Base-by-base conservation (phyloP, 2,797 vertebrate species). In the Chromis chromis region DNA sequence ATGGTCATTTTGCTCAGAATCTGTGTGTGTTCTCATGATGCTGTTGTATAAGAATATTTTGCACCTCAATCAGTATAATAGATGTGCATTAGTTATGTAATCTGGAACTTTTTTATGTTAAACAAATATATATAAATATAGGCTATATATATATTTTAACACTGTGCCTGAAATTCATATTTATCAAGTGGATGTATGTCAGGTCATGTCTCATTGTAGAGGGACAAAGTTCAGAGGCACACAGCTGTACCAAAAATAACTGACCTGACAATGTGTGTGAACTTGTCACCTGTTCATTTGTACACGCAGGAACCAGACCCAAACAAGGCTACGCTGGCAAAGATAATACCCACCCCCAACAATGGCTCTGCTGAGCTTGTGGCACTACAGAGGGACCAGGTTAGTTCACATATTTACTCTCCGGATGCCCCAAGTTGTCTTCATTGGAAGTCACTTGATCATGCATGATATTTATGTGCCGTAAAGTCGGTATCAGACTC, bases 281-380 rank as follows among this genome's bases (percentile, higher is more conserved):
- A 76, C 75, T 62, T 79, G 73, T 86, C 79, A 82, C 72, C 57
- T 90, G 71, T 78, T 82, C n/a, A 39, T 76, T 56, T 79, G 13
- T 58, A 6, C 50, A 31, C 59, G 73, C 93, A 99, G 98, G 97
- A 98, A 19, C 94, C 95, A 0, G 93, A 96, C 64, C 93, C 96
- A 60, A 87, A 79, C 39, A 97, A 96, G 88, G 98, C 96, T 3
- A 96, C 94, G 0, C 86, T 98, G 55, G 97, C 96, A 40, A 99
- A 99, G 88, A 96, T 99, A 12, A 94, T 98, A 61, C 98, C 98
- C 0, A 98, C 95, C 2, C 97, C 98, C 3, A 99, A 99, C 86
- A 99, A 99, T 0, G 98, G 98, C 40, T 97, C 96, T 22, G 95
- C 94, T 0, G 98, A 99, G 66, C 91, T 99, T 0, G 98, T 99